Conservation (phyloP, 2,888 invertebrate genomes). For the Trisateles emortualis region DNA sequence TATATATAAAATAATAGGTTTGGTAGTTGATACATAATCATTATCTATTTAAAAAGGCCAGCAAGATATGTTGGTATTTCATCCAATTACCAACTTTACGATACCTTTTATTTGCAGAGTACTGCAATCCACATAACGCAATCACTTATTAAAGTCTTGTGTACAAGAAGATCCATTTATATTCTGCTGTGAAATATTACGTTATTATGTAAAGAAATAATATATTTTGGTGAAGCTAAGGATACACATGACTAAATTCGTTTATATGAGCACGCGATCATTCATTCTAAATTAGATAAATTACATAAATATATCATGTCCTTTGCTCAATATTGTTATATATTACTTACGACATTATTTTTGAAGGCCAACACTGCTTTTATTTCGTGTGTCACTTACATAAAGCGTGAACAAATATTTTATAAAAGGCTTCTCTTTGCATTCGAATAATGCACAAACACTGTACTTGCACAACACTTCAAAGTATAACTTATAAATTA, state of each 20-base stretch:
- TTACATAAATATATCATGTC: conserved; percentile 43
- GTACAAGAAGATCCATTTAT: conserved; percentile 33
- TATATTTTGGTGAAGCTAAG: conserved; percentile 46
- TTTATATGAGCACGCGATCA: conserved; percentile 41
- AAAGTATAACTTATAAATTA: too few relatives aligned
- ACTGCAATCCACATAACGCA: conserved; percentile 4
- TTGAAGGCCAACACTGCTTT: conserved; percentile 22
- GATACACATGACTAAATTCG: conserved; percentile 32
- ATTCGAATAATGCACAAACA: too few relatives aligned
- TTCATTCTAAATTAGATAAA: conserved; percentile 48
- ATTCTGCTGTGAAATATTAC: conserved; percentile 39
- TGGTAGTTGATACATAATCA: neutral
- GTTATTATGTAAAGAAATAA: conserved; percentile 41
- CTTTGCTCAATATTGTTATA: conserved; percentile 46
- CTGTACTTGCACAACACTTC: too few relatives aligned
- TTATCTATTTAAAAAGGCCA: too few relatives aligned
- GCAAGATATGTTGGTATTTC: too few relatives aligned
- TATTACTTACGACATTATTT: conserved; percentile 25
- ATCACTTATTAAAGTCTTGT: conserved; percentile 6
- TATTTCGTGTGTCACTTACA: conserved; percentile 8
- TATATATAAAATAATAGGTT: neutral
- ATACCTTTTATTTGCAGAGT: too few relatives aligned
- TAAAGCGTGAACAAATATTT: too few relatives aligned
- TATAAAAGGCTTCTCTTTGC: too few relatives aligned
- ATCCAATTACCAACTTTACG: too few relatives aligned